Conservation (phyloP, 2,797 vertebrate genomes). For the Sebastes variabilis region DNA sequence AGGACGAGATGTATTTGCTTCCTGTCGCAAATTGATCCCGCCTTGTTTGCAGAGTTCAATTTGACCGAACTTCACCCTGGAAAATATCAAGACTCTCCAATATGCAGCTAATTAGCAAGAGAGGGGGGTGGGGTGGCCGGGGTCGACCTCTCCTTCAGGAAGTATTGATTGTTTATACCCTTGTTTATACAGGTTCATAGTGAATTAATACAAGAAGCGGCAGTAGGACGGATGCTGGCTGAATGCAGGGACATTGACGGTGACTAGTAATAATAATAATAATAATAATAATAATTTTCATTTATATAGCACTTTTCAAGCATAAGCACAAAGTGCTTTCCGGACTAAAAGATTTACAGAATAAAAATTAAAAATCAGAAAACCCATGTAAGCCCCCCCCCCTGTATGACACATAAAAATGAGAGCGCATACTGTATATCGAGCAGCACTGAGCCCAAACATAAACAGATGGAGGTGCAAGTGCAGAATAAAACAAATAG, state of each 20-base stretch:
- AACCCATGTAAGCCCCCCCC: too few relatives aligned
- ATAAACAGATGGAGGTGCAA: too few relatives aligned
- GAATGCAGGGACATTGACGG: not conserved
- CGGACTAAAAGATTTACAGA: too few relatives aligned
- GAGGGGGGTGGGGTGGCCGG: not conserved
- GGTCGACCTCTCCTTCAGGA: conserved; percentile 51
- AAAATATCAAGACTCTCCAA: conserved; percentile 36
- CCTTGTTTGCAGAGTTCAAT: conserved; percentile 14
- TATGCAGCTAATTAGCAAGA: conserved; percentile 30
- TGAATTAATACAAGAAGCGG: conserved; percentile 45
- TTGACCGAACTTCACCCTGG: not conserved
- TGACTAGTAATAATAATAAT: not conserved
- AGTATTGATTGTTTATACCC: conserved; percentile 54
- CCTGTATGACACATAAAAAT: too few relatives aligned
- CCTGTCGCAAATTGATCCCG: not conserved
- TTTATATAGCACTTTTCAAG: too few relatives aligned
- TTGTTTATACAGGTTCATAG: conserved; percentile 38
- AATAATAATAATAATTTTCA: not conserved
- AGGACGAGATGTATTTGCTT: not conserved
- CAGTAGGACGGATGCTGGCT: not conserved
- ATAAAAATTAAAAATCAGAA: too few relatives aligned
- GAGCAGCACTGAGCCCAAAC: too few relatives aligned
- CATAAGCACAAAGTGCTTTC: too few relatives aligned
- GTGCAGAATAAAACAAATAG: not conserved
- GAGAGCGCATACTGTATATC: too few relatives aligned